These are phyloP conservation scores for Peromyscus leucopus DNA, from an alignment of 2,113 vertebrate species.

Conservation along the genomic window DNA sequence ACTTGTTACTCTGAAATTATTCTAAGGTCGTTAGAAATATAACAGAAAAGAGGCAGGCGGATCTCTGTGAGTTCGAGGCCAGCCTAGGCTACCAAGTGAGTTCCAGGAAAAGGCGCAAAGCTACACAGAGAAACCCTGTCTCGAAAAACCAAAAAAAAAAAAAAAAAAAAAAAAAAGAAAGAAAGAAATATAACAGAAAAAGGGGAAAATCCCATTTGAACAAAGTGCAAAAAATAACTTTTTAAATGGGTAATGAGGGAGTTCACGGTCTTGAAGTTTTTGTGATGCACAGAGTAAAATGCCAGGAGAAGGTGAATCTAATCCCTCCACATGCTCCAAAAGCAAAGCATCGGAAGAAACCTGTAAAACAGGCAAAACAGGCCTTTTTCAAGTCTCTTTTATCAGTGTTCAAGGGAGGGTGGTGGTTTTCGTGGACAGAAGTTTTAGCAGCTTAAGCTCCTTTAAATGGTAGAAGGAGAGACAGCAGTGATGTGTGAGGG, in stretches of 20 bases:
- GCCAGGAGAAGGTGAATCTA: conserved; percentile 61
- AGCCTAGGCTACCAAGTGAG: no score
- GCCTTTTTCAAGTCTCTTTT: conserved; percentile 18
- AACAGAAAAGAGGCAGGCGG: no score
- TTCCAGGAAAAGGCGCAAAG: no score
- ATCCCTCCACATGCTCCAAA: conserved; percentile 52
- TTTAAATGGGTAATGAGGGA: conserved; percentile 46
- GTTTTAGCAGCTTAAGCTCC: conserved; percentile 78
- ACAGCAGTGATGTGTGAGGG: conserved; percentile 80
- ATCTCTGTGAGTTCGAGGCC: no score
- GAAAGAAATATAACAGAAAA: conserved; percentile 65
- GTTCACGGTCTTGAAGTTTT: conserved; percentile 72
- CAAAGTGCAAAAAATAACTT: conserved; percentile 13
- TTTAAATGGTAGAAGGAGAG: conserved; percentile 74
- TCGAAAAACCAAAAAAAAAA: no score
- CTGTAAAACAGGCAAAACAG: conserved; percentile 48
- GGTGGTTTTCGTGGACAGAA: conserved; percentile 69
- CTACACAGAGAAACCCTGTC: no score
- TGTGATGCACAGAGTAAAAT: conserved; percentile 64
- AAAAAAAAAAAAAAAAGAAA: no score
- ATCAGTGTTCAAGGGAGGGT: conserved; percentile 31
- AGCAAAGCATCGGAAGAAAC: conserved; percentile 13
- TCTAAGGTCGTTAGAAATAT: conserved; percentile 69
- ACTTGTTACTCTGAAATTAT: conserved; percentile 57
- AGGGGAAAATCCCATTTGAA: conserved; percentile 6